Conservation (phyloP, 2,888 invertebrate genomes). For the Anoncus sp. region DNA sequence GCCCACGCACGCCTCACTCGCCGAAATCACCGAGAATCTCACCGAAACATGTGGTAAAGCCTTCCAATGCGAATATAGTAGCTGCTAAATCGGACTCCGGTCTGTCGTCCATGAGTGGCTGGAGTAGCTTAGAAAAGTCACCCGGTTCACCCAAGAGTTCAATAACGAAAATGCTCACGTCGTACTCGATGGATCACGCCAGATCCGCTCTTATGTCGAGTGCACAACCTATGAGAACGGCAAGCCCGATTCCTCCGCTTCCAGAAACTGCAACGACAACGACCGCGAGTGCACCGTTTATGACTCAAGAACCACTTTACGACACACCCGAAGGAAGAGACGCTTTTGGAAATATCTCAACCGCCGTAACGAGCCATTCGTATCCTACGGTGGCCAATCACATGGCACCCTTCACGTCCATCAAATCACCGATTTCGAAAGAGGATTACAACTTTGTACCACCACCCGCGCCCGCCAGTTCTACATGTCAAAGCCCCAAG, state of each 20-base stretch:
- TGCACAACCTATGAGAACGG: slow-evolving; percentile 71
- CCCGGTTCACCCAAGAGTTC: slow-evolving; percentile 91
- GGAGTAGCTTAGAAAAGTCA: slow-evolving; percentile 94
- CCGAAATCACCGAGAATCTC: slow-evolving; percentile 90
- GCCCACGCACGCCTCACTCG: slow-evolving; percentile 87
- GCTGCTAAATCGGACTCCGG: slow-evolving; percentile 94
- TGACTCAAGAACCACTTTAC: slow-evolving; percentile 79
- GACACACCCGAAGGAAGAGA: slow-evolving; percentile 80
- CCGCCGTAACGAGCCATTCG: slow-evolving; percentile 68
- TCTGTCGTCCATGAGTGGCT: slow-evolving; percentile 93
- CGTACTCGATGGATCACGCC: slow-evolving; percentile 78
- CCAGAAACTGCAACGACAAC: slow-evolving; percentile 71
- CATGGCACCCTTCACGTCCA: slow-evolving; percentile 85
- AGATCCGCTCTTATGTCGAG: slow-evolving; percentile 71
- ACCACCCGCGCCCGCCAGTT: slow-evolving; percentile 83
- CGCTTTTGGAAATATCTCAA: slow-evolving; percentile 72
- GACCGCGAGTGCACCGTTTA: slow-evolving; percentile 57
- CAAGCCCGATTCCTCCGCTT: slow-evolving; percentile 77
- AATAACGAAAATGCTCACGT: slow-evolving; percentile 80
- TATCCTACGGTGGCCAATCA: slow-evolving; percentile 83
- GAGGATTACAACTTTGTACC: slow-evolving; percentile 85
- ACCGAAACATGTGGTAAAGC: slow-evolving; percentile 87
- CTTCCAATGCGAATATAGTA: slow-evolving; percentile 86
- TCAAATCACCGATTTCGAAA: slow-evolving; percentile 84
- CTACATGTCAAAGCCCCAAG: slow-evolving; percentile 83